Evolutionary conservation across 2,113 vertebrate genomes (phyloP).

Genomic region (Miniopterus natalensis): DNA sequence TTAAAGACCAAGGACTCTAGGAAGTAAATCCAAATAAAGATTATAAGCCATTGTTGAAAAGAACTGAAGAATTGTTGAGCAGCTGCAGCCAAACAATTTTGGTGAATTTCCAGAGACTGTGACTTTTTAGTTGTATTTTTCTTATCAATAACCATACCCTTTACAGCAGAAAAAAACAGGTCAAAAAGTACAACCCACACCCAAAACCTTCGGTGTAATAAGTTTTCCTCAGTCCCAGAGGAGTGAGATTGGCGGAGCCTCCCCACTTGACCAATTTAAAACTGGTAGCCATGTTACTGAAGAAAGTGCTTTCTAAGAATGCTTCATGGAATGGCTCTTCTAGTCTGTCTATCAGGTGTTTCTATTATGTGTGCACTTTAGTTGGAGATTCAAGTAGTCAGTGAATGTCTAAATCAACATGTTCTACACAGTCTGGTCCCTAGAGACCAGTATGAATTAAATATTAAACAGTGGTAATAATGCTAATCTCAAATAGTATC

Average conservation of each 20-base stretch:
- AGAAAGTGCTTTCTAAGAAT: background rate
- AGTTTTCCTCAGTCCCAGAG: background rate
- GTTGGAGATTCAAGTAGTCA: background rate
- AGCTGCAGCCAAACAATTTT: background rate
- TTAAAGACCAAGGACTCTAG: constrained; percentile 6
- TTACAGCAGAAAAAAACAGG: background rate
- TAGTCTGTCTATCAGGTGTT: background rate
- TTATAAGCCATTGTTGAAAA: background rate
- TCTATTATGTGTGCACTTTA: constrained; percentile 14
- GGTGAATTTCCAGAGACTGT: background rate
- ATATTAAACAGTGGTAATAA: constrained; percentile 56
- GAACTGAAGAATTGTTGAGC: background rate
- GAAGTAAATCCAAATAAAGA: constrained; percentile 26
- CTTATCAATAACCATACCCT: background rate
- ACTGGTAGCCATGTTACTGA: background rate
- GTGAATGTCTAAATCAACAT: constrained; percentile 38
- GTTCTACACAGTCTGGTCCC: background rate
- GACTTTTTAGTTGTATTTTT: background rate
- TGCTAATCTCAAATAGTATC: constrained; percentile 22
- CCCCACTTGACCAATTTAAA: background rate
- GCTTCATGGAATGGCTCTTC: background rate
- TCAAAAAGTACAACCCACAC: background rate
- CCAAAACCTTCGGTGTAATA: background rate
- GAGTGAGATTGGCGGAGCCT: background rate
- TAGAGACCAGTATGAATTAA: constrained; percentile 61